A percentile compares a stretch with the other conserved stretches of the same genome.
Conservation (phyloP, 2,888 invertebrate genomes). For the Altica lythri region DNA sequence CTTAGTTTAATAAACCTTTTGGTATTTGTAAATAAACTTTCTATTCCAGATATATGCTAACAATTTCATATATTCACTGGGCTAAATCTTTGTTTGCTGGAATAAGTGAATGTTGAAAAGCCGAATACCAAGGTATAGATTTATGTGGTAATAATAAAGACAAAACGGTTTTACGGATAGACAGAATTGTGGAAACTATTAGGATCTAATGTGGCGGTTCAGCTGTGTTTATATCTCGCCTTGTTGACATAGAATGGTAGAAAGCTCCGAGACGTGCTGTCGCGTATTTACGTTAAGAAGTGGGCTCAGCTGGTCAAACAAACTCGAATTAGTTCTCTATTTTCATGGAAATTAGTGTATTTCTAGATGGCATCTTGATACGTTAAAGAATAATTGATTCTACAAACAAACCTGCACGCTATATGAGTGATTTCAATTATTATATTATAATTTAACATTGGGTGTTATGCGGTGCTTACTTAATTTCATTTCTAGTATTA, state of each 20-base stretch:
- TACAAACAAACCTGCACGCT: no score
- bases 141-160: slow-evolving; percentile 37
- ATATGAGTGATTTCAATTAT: no score
- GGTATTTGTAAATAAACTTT: no score
- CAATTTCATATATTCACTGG: no score
- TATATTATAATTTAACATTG: no score
- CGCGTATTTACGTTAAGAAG: slow-evolving; percentile 48
- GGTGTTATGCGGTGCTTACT: no score
- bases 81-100: slow-evolving; percentile 7
- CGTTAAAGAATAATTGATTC: slow-evolving; percentile 13
- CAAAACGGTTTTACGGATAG: slow-evolving; percentile 35
- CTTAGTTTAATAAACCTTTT: no score
- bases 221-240: slow-evolving; percentile 42
- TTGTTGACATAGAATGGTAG: slow-evolving; percentile 49
- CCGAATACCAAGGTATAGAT: slow-evolving; percentile 28
- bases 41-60: no score
- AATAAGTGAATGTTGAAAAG: slow-evolving; percentile 17
- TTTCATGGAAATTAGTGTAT: slow-evolving; percentile 24
- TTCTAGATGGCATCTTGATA: slow-evolving; percentile 22
- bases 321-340: slow-evolving; percentile 32
- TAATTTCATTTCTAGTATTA: no score
- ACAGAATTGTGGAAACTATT: slow-evolving; percentile 42
- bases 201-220: slow-evolving; percentile 39
- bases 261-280: slow-evolving; percentile 44
- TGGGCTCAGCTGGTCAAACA: slow-evolving; percentile 50